Evolutionary conservation across 2,888 invertebrate species (phyloP).

Genomic region (Teleiodes luculella): DNA sequence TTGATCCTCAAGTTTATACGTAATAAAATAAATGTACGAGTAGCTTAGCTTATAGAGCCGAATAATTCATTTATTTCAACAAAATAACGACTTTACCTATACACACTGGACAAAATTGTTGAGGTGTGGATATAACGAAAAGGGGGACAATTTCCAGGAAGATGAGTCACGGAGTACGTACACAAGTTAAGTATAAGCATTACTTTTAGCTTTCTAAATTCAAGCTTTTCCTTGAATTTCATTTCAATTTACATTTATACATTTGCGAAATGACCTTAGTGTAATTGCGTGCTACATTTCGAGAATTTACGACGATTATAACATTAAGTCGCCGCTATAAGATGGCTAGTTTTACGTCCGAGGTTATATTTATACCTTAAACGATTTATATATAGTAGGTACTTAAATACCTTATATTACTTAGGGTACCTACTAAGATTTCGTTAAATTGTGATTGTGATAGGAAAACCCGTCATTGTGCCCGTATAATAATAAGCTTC

Average conservation of each 20-base stretch:
- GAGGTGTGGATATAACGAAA: not conserved
- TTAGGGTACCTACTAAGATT: not conserved
- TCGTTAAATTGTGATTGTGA: not conserved
- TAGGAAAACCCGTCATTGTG: not conserved
- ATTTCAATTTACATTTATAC: not conserved
- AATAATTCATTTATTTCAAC: no score
- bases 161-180: not conserved
- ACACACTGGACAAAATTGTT: no score
- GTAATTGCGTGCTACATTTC: constrained; percentile 11
- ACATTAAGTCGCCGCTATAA: not conserved
- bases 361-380: not conserved
- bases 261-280: constrained; percentile 25
- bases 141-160: not conserved
- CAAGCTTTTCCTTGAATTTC: not conserved
- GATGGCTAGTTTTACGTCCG: not conserved
- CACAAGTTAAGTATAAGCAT: not conserved
- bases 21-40: no score
- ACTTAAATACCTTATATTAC: no score
- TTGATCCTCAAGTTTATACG: no score
- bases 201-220: not conserved
- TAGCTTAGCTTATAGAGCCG: no score
- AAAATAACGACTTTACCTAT: no score
- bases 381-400: no score
- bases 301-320: constrained; percentile 8
- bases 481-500: not conserved